Evolutionary conservation across 2,888 invertebrate species (phyloP), one percentile per base, ranked within the genome.

Genomic region (Mystacides longicornis): DNA sequence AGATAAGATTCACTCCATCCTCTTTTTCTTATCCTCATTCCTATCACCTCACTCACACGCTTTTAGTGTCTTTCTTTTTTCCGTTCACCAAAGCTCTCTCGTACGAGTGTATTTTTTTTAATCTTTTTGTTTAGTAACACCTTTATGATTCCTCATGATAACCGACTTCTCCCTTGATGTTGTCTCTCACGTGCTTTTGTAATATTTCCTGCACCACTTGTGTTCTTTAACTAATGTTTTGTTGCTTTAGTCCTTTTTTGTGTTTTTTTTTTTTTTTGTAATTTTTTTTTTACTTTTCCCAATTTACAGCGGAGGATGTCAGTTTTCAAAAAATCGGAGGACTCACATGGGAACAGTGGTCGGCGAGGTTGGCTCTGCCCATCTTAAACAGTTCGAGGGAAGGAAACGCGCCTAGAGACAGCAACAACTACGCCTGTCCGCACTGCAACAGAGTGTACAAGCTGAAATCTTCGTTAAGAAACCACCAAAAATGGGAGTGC

Each of bases 361-460:
- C 86, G 65, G 83, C 85, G 64, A 78, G 88, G 64, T 73, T 89
- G 71, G 86, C 87, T 65, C 77, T 86, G 73, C 85, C 86, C 56
- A 78, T 85, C 70, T 81, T 83, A 67, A 75, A 78, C 23, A 81
- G 68, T 76, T 81, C 48, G 81, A 80, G 65, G 72, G 75, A 67
- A 45, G 64, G 78, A 71, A 68, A 78, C 81, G 67, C 16, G 3
- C 37, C 37, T 14, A 14, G 37, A 14, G 37, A 37, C 14, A 37
- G 14, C 37, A 37, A 14, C 37, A 37, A 16, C 14, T 88, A 87
- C 79, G 81, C 83, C 57, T 89, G 89, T 72, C 83, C 86, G 54
- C 87, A 87, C 66, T 92, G 92, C 73, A 89, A 89, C 59, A 81
- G 91, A 63, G 83, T 87, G 61, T 92, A 92, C 75, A 91, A 91